Conservation (phyloP, 2,888 invertebrate genomes). For the Cotesia congregata region DNA sequence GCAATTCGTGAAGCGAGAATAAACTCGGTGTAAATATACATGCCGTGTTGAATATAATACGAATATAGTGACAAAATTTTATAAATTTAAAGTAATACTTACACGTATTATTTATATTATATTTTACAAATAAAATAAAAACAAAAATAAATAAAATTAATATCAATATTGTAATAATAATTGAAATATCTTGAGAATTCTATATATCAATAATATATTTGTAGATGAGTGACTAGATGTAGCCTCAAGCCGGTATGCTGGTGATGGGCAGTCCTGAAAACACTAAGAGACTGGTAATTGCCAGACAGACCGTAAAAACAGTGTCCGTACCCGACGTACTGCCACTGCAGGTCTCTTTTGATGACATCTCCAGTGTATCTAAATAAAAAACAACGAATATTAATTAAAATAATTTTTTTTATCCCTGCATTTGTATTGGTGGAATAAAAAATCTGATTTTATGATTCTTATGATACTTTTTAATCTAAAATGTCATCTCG, state of each 20-base stretch:
- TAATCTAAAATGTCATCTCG: not conserved
- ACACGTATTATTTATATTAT: not conserved
- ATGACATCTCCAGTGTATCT: conserved; percentile 64
- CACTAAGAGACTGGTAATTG: conserved; percentile 54
- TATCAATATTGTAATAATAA: conserved; percentile 23
- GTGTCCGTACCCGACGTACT: conserved; percentile 46
- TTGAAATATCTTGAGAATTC: not conserved
- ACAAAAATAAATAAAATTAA: conserved; percentile 6
- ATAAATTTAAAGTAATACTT: not conserved
- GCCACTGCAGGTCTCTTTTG: conserved; percentile 65
- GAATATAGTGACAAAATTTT: not conserved
- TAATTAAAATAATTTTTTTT: not conserved
- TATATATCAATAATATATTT: not conserved
- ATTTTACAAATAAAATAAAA: not conserved
- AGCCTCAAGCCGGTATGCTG: conserved; percentile 38
- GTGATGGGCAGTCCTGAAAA: conserved; percentile 46
- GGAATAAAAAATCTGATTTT: not conserved
- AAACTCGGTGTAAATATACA: not conserved
- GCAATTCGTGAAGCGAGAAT: conserved; percentile 7
- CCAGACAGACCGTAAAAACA: conserved; percentile 51
- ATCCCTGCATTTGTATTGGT: not conserved
- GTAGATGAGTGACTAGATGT: conserved; percentile 38
- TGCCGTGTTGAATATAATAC: not conserved
- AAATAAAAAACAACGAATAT: conserved; percentile 43
- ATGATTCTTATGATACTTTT: not conserved